Conservation (phyloP, 2,888 invertebrate genomes). For the Callinectes sapidus region DNA sequence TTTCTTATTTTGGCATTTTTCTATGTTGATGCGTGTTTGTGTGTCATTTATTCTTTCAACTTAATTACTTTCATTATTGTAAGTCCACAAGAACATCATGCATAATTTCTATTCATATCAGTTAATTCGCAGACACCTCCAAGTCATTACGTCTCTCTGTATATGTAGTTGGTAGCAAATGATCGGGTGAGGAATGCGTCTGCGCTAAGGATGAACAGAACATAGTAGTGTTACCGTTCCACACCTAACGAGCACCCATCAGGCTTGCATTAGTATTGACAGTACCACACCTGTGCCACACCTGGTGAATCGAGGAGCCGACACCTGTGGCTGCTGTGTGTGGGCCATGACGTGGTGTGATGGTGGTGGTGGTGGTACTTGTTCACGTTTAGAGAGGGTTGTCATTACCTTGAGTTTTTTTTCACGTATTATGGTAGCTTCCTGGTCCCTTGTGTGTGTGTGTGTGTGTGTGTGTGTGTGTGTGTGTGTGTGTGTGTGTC, state of each 20-base stretch:
- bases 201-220: too few species aligned
- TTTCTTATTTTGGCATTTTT: too few species aligned
- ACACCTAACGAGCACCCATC: not conserved
- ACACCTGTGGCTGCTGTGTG: not conserved
- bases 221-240: not conserved
- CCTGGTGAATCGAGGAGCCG: not conserved
- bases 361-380: not conserved
- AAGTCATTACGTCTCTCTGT: too few species aligned
- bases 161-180: too few species aligned
- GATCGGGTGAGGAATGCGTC: too few species aligned
- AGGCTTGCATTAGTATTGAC: not conserved
- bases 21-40: too few species aligned
- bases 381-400: not conserved
- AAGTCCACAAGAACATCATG: too few species aligned
- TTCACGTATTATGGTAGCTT: not conserved
- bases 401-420: not conserved
- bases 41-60: too few species aligned
- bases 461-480: constrained; percentile 1
- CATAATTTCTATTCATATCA: too few species aligned
- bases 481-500: not conserved
- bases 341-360: not conserved
- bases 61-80: too few species aligned
- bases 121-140: too few species aligned
- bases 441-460: not conserved
- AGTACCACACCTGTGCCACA: not conserved